A percentile compares a stretch with the other conserved stretches of the same genome.
Conservation (phyloP, 2,113 vertebrate species). For the Larimichthys polyactis region DNA sequence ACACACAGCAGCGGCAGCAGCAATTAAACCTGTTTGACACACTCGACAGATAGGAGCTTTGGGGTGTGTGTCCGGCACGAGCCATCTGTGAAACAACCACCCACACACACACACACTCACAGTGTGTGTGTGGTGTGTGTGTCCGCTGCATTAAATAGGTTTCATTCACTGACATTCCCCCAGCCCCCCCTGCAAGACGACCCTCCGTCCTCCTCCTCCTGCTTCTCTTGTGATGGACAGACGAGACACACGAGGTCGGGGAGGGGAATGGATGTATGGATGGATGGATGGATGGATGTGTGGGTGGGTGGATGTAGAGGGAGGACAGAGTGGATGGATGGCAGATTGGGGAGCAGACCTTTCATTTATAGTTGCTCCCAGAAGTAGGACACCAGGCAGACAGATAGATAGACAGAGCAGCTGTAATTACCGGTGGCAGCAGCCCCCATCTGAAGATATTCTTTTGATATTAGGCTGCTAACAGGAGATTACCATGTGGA, state of each 20-base stretch:
- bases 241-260: constrained; percentile 53
- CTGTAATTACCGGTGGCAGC: constrained; percentile 55
- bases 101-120: background rate
- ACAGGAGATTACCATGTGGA: constrained; percentile 57
- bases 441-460: constrained; percentile 22
- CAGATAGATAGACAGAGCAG: constrained; percentile 51
- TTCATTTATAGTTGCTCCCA: constrained; percentile 51
- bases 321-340: constrained; percentile 39
- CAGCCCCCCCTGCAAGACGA: background rate
- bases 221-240: constrained; percentile 54
- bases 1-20: constrained; percentile 48
- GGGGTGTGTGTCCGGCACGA: constrained; percentile 71
- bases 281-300: background rate
- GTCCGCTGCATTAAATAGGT: constrained; percentile 29
- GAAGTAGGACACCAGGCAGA: constrained; percentile 70
- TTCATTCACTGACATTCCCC: constrained; percentile 37
- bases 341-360: constrained; percentile 67
- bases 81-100: constrained; percentile 78
- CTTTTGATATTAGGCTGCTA: constrained; percentile 55
- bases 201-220: constrained; percentile 32
- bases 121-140: constrained; percentile 14
- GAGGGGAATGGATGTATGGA: background rate
- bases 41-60: constrained; percentile 67
- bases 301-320: constrained; percentile 30
- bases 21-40: constrained; percentile 81